phyloP scores from a whole-genome alignment of 2,888 invertebrate species.

The Cheilosia scutellata region DNA sequence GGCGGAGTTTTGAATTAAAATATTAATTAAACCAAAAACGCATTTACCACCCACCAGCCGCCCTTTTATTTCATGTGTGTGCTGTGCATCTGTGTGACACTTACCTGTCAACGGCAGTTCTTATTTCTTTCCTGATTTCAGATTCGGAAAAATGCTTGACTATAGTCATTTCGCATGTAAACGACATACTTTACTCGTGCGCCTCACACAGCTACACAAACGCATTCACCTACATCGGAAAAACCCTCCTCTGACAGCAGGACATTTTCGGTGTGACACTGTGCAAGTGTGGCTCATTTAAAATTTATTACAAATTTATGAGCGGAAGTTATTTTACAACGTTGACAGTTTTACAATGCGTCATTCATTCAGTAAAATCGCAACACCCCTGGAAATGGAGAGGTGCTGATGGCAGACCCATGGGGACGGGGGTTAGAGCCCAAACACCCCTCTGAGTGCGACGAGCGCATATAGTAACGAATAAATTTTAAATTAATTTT shows the following conservation, averaged over 20 bases:
- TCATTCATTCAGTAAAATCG: conserved; percentile 67
- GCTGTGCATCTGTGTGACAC: conserved; percentile 38
- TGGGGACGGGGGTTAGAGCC: neutral
- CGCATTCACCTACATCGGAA: conserved; percentile 12
- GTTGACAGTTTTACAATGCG: conserved; percentile 75
- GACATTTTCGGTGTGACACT: conserved; percentile 33
- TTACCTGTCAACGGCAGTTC: conserved; percentile 63
- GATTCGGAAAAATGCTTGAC: conserved; percentile 7
- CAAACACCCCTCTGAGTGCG: neutral
- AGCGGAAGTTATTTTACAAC: conserved; percentile 75
- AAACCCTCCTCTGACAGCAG: neutral
- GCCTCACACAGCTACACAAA: neutral
- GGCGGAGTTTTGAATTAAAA: conserved; percentile 41
- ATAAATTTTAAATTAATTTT: conserved; percentile 73
- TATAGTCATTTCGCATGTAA: conserved; percentile 65
- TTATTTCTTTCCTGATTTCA: conserved; percentile 26
- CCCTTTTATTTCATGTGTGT: neutral
- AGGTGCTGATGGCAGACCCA: conserved; percentile 15
- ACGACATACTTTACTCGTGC: conserved; percentile 57
- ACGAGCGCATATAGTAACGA: conserved; percentile 36
- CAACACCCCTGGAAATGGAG: conserved; percentile 9
- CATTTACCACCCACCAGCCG: neutral
- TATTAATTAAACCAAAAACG: conserved; percentile 63
- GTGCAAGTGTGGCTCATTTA: conserved; percentile 71
- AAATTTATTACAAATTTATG: conserved; percentile 75